These are phyloP conservation scores for Xiphias gladius DNA, from an alignment of 2,113 vertebrate species.

Conservation along the genomic window DNA sequence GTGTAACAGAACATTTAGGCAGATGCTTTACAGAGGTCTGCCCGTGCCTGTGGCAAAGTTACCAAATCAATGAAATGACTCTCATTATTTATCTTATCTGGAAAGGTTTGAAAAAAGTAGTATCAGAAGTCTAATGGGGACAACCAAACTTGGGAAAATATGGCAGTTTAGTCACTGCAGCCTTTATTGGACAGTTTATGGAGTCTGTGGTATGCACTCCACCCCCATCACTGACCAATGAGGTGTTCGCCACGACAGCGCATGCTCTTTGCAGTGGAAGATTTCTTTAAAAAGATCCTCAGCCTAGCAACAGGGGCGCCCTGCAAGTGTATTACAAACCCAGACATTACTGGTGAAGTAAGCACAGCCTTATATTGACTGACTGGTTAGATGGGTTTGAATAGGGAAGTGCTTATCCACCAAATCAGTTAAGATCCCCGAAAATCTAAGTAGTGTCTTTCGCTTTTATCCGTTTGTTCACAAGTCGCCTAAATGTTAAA, in stretches of 20 bases:
- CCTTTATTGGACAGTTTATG: slow-evolving; percentile 43
- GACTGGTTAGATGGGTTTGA: slow-evolving; percentile 3
- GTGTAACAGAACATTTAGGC: neutral
- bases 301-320: slow-evolving; percentile 76
- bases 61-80: neutral
- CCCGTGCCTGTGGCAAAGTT: neutral
- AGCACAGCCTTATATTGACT: slow-evolving; percentile 9
- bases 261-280: slow-evolving; percentile 70
- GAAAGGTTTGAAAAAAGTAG: neutral
- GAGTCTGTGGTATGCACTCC: slow-evolving; percentile 64
- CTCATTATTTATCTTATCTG: neutral
- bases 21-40: neutral
- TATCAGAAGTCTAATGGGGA: neutral
- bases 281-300: slow-evolving; percentile 72
- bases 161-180: slow-evolving; percentile 24
- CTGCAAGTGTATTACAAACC: slow-evolving; percentile 4
- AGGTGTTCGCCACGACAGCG: slow-evolving; percentile 17
- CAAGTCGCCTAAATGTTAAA: neutral
- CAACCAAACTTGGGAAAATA: slow-evolving; percentile 40
- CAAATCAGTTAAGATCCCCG: neutral
- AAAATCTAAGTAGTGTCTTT: neutral
- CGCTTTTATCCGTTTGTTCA: neutral
- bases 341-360: neutral
- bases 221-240: slow-evolving; percentile 77
- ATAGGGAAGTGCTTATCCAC: neutral